phyloP scores from a whole-genome alignment of 2,888 invertebrate species.

The Marasmarcha lunaedactyla region DNA sequence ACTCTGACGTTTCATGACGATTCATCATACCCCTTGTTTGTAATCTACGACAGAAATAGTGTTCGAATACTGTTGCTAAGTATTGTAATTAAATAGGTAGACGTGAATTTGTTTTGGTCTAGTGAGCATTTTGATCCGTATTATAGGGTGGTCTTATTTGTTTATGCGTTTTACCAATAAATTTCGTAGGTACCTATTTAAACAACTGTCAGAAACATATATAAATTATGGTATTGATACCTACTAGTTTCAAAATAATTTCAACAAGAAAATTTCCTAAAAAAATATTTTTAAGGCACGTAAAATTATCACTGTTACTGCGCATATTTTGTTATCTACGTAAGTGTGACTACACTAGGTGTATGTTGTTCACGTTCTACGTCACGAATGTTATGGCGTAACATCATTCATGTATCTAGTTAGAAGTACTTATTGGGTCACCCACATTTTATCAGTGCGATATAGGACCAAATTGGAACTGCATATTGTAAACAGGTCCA shows the following conservation, averaged over 20 bases:
- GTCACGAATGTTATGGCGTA: constrained; percentile 19
- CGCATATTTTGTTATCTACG: constrained; percentile 10
- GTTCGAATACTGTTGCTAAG: constrained; percentile 11
- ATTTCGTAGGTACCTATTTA: too few species aligned
- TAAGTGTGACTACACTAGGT: constrained; percentile 5
- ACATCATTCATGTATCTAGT: constrained; percentile 10
- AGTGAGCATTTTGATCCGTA: too few species aligned
- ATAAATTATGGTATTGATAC: too few species aligned
- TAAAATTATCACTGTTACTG: neutral
- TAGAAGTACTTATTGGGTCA: constrained; percentile 11
- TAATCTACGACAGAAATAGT: constrained; percentile 21
- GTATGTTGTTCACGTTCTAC: constrained; percentile 16
- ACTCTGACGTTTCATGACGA: constrained; percentile 42
- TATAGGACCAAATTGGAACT: neutral
- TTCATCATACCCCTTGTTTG: constrained; percentile 33
- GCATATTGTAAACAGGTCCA: neutral
- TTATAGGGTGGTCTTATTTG: too few species aligned
- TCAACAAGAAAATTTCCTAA: too few species aligned
- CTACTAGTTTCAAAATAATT: too few species aligned
- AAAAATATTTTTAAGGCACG: too few species aligned
- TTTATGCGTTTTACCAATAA: too few species aligned
- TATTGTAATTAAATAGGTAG: neutral
- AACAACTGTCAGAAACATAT: too few species aligned
- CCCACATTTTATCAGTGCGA: constrained; percentile 17
- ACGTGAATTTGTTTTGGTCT: too few species aligned